A percentile compares a stretch with the other conserved stretches of the same genome.
These are phyloP conservation scores for Scleropages formosus DNA, from an alignment of 2,797 vertebrate species.

Conservation along the genomic window DNA sequence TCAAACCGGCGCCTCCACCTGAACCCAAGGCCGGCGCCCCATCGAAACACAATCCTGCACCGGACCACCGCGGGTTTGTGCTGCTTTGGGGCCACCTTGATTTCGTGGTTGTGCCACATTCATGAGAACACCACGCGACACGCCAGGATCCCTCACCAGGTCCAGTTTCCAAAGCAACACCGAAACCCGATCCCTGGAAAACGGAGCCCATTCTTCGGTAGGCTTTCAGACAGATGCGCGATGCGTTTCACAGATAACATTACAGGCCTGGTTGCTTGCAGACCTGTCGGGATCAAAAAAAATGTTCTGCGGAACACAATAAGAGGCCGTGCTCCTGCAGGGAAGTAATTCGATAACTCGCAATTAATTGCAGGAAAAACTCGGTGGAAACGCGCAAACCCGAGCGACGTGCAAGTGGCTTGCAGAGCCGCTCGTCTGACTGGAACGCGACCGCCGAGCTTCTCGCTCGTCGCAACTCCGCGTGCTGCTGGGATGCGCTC, in stretches of 20 bases:
- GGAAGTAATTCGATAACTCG: no score
- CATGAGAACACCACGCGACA: background rate
- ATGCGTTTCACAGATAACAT: background rate
- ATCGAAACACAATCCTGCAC: background rate
- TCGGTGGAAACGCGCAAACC: no score
- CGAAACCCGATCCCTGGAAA: conserved; percentile 36
- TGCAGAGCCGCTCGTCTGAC: no score
- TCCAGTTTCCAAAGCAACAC: conserved; percentile 35
- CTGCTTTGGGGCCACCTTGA: background rate
- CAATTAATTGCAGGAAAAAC: no score
- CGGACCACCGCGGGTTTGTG: background rate
- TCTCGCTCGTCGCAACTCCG: no score
- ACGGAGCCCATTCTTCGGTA: conserved; percentile 15
- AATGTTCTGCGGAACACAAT: no score
- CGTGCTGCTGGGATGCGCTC: no score
- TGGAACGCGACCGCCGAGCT: no score
- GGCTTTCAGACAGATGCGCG: background rate
- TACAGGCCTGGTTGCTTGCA: background rate
- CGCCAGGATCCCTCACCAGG: conserved; percentile 38
- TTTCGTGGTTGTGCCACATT: background rate
- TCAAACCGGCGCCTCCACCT: no score
- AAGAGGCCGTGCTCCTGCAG: no score
- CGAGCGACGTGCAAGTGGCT: no score
- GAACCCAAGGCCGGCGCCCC: no score
- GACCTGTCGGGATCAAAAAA: background rate